Percentiles rank a stretch among this genome's conserved stretches.
phyloP scores from a whole-genome alignment of 2,888 invertebrate species.

The Lomographa bimaculata region DNA sequence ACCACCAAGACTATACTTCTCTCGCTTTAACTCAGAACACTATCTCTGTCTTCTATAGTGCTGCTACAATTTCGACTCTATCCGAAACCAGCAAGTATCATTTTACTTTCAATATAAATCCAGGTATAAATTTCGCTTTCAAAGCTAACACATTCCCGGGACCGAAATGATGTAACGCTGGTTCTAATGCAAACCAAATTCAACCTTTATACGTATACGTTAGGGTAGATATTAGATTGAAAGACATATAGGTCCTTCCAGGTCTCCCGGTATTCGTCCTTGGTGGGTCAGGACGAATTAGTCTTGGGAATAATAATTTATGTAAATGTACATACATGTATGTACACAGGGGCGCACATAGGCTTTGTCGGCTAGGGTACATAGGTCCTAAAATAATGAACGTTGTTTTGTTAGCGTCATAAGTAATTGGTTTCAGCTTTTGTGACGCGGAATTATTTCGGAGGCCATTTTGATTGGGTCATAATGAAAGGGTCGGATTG shows the following conservation, averaged over 20 bases:
- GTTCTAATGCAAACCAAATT: constrained; percentile 22
- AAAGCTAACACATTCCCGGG: constrained; percentile 47
- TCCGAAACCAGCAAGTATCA: constrained; percentile 17
- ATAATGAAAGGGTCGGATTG: constrained; percentile 23
- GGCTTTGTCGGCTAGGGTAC: constrained; percentile 33
- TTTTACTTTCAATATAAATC: constrained; percentile 26
- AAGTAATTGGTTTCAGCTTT: constrained; percentile 29
- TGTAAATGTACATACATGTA: constrained; percentile 68
- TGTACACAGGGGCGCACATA: constrained; percentile 49
- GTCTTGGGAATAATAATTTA: constrained; percentile 81
- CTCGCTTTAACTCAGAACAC: constrained; percentile 50
- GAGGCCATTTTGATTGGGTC: constrained; percentile 18
- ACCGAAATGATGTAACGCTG: constrained; percentile 47
- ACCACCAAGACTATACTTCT: constrained; percentile 60
- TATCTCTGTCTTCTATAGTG: constrained; percentile 46
- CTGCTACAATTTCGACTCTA: constrained; percentile 45
- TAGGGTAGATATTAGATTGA: constrained; percentile 37
- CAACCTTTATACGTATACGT: constrained; percentile 22
- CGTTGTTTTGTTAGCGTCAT: constrained; percentile 34
- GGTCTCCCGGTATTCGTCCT: constrained; percentile 69
- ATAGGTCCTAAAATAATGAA: constrained; percentile 43
- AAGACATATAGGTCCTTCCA: constrained; percentile 55
- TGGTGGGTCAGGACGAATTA: constrained; percentile 79
- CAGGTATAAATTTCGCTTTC: constrained; percentile 82
- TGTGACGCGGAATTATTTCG: constrained; percentile 22